phyloP scores from a whole-genome alignment of 2,888 invertebrate species.

The Netelia inedita region DNA sequence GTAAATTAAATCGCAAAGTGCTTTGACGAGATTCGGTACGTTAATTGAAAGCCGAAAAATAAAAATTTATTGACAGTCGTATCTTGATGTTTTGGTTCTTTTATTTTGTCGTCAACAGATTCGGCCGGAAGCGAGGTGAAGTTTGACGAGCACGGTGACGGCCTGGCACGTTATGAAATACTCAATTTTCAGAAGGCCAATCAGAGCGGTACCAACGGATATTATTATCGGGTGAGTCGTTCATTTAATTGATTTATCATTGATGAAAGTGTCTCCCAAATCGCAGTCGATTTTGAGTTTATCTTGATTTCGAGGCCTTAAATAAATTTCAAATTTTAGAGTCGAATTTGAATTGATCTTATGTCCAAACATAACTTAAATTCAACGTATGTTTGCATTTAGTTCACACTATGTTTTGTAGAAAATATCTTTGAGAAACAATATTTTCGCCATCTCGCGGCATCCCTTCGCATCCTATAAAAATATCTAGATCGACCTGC shows the following conservation, averaged over 20 bases:
- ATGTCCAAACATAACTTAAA: too few species aligned
- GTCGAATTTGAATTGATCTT: too few species aligned
- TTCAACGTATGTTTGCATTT: too few species aligned
- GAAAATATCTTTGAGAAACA: too few species aligned
- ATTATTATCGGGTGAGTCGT: conserved; percentile 86
- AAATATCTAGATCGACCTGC: too few species aligned
- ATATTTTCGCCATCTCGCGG: too few species aligned
- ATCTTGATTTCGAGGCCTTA: conserved; percentile 11
- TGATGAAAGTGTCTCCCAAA: neutral
- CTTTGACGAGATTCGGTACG: too few species aligned
- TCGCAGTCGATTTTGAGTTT: neutral
- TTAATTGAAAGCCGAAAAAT: too few species aligned
- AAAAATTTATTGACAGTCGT: too few species aligned
- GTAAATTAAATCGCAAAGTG: conserved; percentile 1
- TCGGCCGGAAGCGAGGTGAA: conserved; percentile 89
- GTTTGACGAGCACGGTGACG: conserved; percentile 91
- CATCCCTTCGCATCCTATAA: too few species aligned
- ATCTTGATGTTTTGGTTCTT: neutral
- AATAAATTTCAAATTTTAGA: too few species aligned
- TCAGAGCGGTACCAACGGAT: conserved; percentile 84
- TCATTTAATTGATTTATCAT: neutral
- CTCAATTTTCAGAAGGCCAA: conserved; percentile 88
- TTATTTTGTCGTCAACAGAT: conserved; percentile 85
- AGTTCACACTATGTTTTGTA: too few species aligned
- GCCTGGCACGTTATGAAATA: conserved; percentile 90